Conservation (phyloP, 2,113 vertebrate species). For the Amblyornis subalaris region DNA sequence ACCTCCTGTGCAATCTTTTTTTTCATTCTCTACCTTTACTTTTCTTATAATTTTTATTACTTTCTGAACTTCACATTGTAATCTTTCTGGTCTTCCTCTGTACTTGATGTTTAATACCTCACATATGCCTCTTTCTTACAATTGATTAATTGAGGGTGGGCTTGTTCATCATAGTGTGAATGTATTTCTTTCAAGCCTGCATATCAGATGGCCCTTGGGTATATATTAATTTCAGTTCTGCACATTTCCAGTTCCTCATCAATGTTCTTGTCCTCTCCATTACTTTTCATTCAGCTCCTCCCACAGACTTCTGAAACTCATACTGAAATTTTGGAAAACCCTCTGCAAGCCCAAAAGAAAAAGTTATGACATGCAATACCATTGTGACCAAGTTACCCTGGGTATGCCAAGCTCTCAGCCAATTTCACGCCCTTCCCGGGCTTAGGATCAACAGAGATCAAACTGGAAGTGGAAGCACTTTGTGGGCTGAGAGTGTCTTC, state of each 20-base stretch:
- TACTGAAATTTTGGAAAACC: not conserved
- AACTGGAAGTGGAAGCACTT: not conserved
- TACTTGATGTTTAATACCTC: slow-evolving; percentile 51
- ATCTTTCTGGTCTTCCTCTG: slow-evolving; percentile 38
- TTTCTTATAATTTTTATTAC: slow-evolving; percentile 62
- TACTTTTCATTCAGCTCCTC: not conserved
- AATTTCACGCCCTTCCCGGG: not conserved
- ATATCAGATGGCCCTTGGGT: slow-evolving; percentile 56
- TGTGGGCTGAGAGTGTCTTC: not conserved
- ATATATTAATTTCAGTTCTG: slow-evolving; percentile 60
- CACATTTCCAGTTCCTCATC: slow-evolving; percentile 55
- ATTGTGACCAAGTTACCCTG: not conserved
- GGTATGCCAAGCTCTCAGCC: not conserved
- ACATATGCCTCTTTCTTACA: slow-evolving; percentile 37
- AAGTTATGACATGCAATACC: not conserved
- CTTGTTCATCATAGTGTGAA: slow-evolving; percentile 32
- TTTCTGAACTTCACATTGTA: slow-evolving; percentile 59
- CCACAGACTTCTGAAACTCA: not conserved
- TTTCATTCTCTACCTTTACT: slow-evolving; percentile 44
- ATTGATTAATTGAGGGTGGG: slow-evolving; percentile 45
- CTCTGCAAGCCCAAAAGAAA: not conserved
- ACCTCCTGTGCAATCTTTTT: slow-evolving; percentile 23
- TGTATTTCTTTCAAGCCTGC: slow-evolving; percentile 36
- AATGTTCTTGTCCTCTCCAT: not conserved
- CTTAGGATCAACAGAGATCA: not conserved